Base-by-base conservation (phyloP, 2,888 invertebrate species). In the Brachypterus glaber region DNA sequence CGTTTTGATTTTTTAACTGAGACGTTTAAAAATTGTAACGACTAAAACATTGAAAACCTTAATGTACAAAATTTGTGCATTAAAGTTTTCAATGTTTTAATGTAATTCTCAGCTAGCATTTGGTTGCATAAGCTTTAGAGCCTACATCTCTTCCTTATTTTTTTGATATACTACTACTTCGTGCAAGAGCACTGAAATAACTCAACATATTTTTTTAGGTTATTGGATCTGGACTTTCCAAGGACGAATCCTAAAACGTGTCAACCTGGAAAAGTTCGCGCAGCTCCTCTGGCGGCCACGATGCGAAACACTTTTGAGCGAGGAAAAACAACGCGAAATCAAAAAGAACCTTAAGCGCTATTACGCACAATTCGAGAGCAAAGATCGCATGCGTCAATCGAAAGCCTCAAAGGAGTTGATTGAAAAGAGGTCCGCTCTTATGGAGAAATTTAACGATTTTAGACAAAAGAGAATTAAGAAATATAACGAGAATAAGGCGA, bases 141-240 rank as follows among this genome's bases (percentile, higher is more conserved):
- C n/a, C n/a, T n/a, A n/a, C n/a, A n/a, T n/a, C n/a, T n/a, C n/a
- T n/a, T n/a, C n/a, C n/a, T n/a, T n/a, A n/a, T n/a, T n/a, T n/a
- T n/a, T n/a, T n/a, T n/a, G n/a, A n/a, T n/a, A n/a, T n/a, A n/a
- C n/a, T n/a, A n/a, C n/a, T n/a, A n/a, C n/a, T n/a, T n/a, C n/a
- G n/a, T n/a, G n/a, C n/a, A n/a, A n/a, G n/a, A n/a, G n/a, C n/a
- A n/a, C 27, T n/a, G n/a, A n/a, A n/a, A n/a, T n/a, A n/a, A n/a
- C n/a, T 11, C n/a, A n/a, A n/a, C n/a, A n/a, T n/a, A n/a, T n/a
- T 32, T 35, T 33, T 46, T 72, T 73, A 43, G 96, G 93, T 2
- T 98, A 91, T 68, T 92, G 93, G 77, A 80, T 98, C 59, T 96
- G 96, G 87, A 91, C 92, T 21, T 97, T 98, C 82, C 97, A 98